Base-by-base conservation (phyloP, 2,113 vertebrate genomes). In the Turnix velox region DNA sequence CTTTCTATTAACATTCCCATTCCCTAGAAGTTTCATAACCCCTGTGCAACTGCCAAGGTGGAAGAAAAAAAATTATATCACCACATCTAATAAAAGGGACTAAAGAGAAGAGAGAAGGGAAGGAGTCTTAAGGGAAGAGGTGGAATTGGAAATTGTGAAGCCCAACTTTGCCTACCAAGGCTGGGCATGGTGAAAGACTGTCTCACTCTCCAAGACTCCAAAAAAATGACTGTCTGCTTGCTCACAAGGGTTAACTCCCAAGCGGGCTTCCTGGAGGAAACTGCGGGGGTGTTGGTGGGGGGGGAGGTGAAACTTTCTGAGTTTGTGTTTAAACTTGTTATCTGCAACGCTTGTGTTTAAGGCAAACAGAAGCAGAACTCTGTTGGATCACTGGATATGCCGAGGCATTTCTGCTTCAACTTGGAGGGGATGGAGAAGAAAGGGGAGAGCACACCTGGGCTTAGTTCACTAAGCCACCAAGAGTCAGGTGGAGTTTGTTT, bases 301-400 rank as follows among this genome's bases (percentile, higher is more conserved):
- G 15, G 67, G 45, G 30, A 31, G 28, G 39, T 35, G 31, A 48
- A 94, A 48, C 72, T 88, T 90, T 72, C 43, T 28, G 39, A 93
- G 90, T 83, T 91, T 93, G 61, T 90, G 88, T 96, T 94, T 94
- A 88, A 96, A 92, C 84, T 91, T 91, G 92, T 87, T 95, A 94
- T 81, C 92, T 79, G 72, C 59, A 86, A 80, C 11, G 12, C 55
- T 49, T 24, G 7, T 25, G 48, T 93, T 81, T 74, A 72, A 88
- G 48, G 58, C 80, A 91, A 83, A 87, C 45, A 42, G 40, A 72
- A 65, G 27, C 57, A 81, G 52, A 87, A 78, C 67, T 75, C 73
- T 27, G 69, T 52, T 25, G 49, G 76, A 78, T 40, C 59, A 0
- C 51, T 33, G 61, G 31, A 30, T 82, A 37, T 2, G 77, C 28